phyloP scores from a whole-genome alignment of 2,113 vertebrate species.

The Microcebus ravelobensis region DNA sequence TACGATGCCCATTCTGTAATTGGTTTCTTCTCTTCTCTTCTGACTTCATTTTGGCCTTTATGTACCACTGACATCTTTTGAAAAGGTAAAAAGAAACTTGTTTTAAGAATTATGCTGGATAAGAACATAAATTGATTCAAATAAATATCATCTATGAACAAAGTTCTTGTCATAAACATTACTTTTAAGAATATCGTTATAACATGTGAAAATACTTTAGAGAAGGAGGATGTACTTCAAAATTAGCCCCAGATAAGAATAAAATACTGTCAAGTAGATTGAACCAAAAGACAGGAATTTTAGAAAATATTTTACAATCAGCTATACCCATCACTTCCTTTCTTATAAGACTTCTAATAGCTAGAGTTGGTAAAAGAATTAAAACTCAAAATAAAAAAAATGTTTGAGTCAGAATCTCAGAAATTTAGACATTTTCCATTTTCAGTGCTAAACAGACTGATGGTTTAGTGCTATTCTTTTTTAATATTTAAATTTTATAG shows the following conservation, averaged over 20 bases:
- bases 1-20: slow-evolving; percentile 95
- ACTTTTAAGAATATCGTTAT: background rate
- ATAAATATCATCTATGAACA: background rate
- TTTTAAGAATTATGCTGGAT: slow-evolving; percentile 39
- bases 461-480: background rate
- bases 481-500: slow-evolving; percentile 63
- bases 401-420: background rate
- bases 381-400: slow-evolving; percentile 27
- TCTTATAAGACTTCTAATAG: background rate
- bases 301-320: slow-evolving; percentile 18
- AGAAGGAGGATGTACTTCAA: background rate
- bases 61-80: slow-evolving; percentile 96
- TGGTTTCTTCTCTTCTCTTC: slow-evolving; percentile 96
- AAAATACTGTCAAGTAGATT: background rate
- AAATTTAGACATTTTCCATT: background rate
- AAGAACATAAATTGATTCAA: background rate
- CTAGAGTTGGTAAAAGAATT: background rate
- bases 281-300: background rate
- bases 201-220: background rate
- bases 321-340: background rate
- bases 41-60: slow-evolving; percentile 99
- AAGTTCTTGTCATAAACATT: slow-evolving; percentile 21
- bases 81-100: slow-evolving; percentile 63
- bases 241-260: background rate
- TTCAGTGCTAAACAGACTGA: background rate